phyloP scores from a whole-genome alignment of 2,888 invertebrate genomes.

The Pristionchus maxplancki region DNA sequence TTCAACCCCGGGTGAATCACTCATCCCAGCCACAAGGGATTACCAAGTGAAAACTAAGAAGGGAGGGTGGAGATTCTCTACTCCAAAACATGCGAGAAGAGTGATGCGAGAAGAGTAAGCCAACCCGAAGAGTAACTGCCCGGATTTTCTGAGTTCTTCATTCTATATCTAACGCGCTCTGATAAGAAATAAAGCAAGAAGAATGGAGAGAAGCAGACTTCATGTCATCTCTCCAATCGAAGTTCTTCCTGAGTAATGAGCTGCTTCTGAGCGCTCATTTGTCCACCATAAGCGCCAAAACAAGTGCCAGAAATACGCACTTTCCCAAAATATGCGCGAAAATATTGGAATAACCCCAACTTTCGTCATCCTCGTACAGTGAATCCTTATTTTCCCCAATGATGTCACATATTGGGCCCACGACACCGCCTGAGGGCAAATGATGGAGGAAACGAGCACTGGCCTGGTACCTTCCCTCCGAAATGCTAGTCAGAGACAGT shows the following conservation, averaged over 20 bases:
- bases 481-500: not conserved
- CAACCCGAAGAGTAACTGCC: not conserved
- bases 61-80: not conserved
- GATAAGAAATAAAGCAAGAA: not conserved
- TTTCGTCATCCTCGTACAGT: slow-evolving; percentile 27
- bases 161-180: not conserved
- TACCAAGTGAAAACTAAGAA: not conserved
- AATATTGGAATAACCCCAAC: slow-evolving; percentile 12
- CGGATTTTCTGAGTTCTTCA: not conserved
- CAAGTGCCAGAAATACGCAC: slow-evolving; percentile 4
- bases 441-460: not conserved
- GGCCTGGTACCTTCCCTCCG: not conserved
- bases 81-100: slow-evolving; percentile 24
- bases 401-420: slow-evolving; percentile 4
- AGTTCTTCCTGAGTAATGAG: not conserved
- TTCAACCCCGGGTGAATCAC: slow-evolving; percentile 24
- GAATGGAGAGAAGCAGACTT: not conserved
- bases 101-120: not conserved
- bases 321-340: slow-evolving; percentile 2
- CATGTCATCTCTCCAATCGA: not conserved
- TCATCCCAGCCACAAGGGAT: slow-evolving; percentile 23
- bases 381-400: not conserved
- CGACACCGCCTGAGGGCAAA: not conserved
- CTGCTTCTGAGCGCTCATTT: not conserved
- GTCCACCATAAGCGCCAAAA: not conserved